Evolutionary conservation across 1,140 invertebrate genomes (phyloP).

Genomic region (Phenacoccus solenopsis): DNA sequence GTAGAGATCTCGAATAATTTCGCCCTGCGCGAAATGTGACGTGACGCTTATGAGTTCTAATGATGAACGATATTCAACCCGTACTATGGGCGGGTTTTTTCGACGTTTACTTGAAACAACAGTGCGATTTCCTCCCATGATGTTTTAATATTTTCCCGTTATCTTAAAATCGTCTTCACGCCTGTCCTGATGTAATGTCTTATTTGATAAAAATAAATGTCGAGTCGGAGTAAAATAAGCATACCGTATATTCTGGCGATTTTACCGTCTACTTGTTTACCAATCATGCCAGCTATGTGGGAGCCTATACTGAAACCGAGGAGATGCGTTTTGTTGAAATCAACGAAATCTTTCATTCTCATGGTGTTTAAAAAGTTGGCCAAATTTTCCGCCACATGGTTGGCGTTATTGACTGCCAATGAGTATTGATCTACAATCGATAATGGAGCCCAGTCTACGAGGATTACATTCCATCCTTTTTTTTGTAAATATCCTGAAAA

Average conservation of each 20-base stretch:
- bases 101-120: too few species aligned
- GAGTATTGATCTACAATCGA: background rate
- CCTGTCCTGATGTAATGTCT: too few species aligned
- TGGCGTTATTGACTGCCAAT: background rate
- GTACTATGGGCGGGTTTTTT: too few species aligned
- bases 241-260: background rate
- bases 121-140: too few species aligned
- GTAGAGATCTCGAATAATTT: too few species aligned
- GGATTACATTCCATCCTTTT: background rate
- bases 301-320: constrained; percentile 1
- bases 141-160: too few species aligned
- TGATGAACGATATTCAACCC: too few species aligned
- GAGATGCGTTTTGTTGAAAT: background rate
- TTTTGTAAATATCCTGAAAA: background rate
- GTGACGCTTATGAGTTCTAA: too few species aligned
- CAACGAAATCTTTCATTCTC: background rate
- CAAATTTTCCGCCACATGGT: background rate
- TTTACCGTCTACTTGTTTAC: background rate
- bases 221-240: too few species aligned
- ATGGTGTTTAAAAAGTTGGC: background rate
- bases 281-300: background rate
- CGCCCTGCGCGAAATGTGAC: too few species aligned
- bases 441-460: background rate
- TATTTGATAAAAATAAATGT: too few species aligned
- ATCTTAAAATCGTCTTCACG: too few species aligned